phyloP scores from a whole-genome alignment of 2,888 invertebrate genomes.

The Rhamnusium bicolor region DNA sequence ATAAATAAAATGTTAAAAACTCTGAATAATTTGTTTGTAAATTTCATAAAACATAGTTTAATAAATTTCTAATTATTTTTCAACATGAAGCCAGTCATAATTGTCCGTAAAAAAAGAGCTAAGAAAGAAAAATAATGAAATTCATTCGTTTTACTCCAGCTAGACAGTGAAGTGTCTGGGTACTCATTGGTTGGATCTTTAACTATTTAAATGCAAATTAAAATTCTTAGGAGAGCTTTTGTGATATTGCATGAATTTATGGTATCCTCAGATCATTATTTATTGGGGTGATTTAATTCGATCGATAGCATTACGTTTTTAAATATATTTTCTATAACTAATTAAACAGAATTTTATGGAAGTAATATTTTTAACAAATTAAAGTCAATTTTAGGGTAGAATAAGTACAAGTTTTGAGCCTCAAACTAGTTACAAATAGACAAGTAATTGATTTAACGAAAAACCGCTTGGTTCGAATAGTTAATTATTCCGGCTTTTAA shows the following conservation, averaged over 20 bases:
- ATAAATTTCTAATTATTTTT: conserved; percentile 3
- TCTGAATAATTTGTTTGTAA: too few relatives aligned
- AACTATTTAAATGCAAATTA: conserved; percentile 42
- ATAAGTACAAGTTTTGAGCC: too few relatives aligned
- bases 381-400: too few relatives aligned
- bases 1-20: background rate
- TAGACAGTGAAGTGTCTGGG: conserved; percentile 19
- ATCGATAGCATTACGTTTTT: too few relatives aligned
- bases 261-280: background rate
- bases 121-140: conserved; percentile 23
- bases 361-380: too few relatives aligned
- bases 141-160: conserved; percentile 19
- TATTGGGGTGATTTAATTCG: too few relatives aligned
- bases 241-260: conserved; percentile 20
- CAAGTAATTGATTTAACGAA: too few relatives aligned
- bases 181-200: conserved; percentile 35
- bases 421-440: too few relatives aligned
- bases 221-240: conserved; percentile 31
- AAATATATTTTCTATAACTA: too few relatives aligned
- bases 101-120: background rate
- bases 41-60: background rate
- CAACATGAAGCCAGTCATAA: background rate
- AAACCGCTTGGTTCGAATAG: too few relatives aligned
- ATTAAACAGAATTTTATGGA: too few relatives aligned
- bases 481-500: too few relatives aligned